phyloP scores from a whole-genome alignment of 2,113 vertebrate genomes.

The Brachypteracias leptosomus region DNA sequence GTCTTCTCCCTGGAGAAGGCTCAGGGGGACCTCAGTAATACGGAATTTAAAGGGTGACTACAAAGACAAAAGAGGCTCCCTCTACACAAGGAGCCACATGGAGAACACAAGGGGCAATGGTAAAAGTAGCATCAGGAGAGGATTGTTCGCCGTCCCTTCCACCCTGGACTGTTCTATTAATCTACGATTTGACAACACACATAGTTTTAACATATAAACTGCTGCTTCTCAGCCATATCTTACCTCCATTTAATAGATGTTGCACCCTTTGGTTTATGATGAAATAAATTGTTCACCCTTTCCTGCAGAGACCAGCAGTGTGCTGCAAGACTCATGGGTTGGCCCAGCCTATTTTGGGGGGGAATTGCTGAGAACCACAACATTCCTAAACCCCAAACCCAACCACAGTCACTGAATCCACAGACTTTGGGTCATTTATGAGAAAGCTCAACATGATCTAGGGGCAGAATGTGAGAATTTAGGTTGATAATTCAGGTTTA shows the following conservation, averaged over 20 bases:
- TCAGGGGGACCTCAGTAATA: not conserved
- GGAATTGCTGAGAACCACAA: rapidly evolving
- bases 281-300: not conserved
- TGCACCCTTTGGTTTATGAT: not conserved
- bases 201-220: not conserved
- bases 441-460: not conserved
- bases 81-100: not conserved
- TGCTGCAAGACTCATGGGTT: rapidly evolving
- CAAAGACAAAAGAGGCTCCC: not conserved
- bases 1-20: not conserved
- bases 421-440: not conserved
- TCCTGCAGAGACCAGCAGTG: not conserved
- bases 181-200: not conserved
- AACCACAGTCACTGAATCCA: not conserved
- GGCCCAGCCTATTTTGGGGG: not conserved
- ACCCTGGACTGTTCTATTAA: not conserved
- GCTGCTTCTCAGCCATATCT: not conserved
- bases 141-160: not conserved
- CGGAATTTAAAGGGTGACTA: not conserved
- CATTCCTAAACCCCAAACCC: not conserved
- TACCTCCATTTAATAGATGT: not conserved
- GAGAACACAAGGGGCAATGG: not conserved
- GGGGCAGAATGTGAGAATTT: not conserved
- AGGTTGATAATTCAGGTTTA: not conserved
- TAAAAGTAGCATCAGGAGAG: not conserved